Base-by-base conservation (phyloP, 2,113 vertebrate genomes). In the Istiophorus platypterus region DNA sequence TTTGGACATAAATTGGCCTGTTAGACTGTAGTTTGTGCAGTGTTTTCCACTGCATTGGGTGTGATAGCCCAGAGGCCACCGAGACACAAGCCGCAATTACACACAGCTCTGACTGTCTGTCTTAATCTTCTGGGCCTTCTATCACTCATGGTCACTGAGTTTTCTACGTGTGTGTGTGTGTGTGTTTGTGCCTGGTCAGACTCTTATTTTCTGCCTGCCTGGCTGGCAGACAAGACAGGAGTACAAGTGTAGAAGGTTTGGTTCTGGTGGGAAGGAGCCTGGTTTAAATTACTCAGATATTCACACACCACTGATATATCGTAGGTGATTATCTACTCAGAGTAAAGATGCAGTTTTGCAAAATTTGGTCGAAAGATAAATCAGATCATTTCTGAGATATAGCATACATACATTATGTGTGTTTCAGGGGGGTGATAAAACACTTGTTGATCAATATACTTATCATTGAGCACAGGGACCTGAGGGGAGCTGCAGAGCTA, bases 401-500 rank as follows among this genome's bases (percentile, higher is more conserved):
- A 49, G 49, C 34, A 47, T 42, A 51, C 22, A 29, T 49, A 63
- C 72, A 42, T 51, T 52, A 26, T 70, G 76, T 73, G 49, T 58
- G 66, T 84, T 88, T 82, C 61, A 47, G 69, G 77, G 71, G 83
- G 85, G 79, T 37, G 63, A 82, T 91, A 88, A 92, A 90, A 90
- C 83, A 87, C 73, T 58, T 85, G 88, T 87, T 90, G 84, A 92
- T 91, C 91, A 85, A 92, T 91, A 91, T 13, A 80, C 67, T 81
- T 85, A 92, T 92, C 85, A 90, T 87, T 72, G 77, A 75, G 85
- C 81, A 87, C 80, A 65, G 82, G 82, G 77, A 88, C 85, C 85
- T 9, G 54, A 82, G 51, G 69, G 69, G 70, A 80, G 81, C 83
- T 81, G 82, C 66, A 78, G 82, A 82, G 42, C 59, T 70, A 76